Base-by-base conservation (phyloP, 2,888 invertebrate genomes). In the Crepidodera aurea region DNA sequence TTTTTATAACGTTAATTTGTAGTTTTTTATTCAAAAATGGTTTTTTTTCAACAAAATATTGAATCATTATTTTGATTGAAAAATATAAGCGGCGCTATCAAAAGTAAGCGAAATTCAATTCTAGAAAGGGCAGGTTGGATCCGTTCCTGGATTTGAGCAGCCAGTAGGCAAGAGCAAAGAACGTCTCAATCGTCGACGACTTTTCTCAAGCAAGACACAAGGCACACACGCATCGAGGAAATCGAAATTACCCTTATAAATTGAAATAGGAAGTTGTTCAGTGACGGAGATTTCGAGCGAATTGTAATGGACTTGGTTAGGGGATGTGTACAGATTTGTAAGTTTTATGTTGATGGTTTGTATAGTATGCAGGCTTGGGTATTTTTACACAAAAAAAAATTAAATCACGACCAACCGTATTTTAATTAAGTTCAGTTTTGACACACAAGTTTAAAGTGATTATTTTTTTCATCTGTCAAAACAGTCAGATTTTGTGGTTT, bases 191-290 rank as follows among this genome's bases (percentile, higher is more conserved):
- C 25, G 48, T 19, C 57, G 34, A 18, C 46, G 48, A 56, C 34
- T 56, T 40, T 32, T 58, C 29, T 12, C 27, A 50, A 29, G 13
- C 40, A 32, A 34, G 54, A 39, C 53, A 53, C 48, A 48, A 39
- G 56, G 57, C 48, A 57, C 27, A 48, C 56, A 57, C 57, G 57
- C 57, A 57, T 57, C 48, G 48, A 39, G 57, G 57, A 57, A 57
- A 57, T 57, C 57, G 55, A 58, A 65, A 67, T 67, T 67, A 60
- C 65, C 67, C 62, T 56, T 61, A 67, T 67, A 65, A 64, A 65
- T 65, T 65, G 62, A 57, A 61, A 64, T 51, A 60, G 48, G 63
- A 59, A 55, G 50, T 50, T 54, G 57, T 34, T 48, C 63, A 63
- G 63, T 59, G 50, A 48, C 59, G 59, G 54, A 39, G 50, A 37